Evolutionary conservation across 2,888 invertebrate species (phyloP).

Genomic region (Anarsia innoxiella): DNA sequence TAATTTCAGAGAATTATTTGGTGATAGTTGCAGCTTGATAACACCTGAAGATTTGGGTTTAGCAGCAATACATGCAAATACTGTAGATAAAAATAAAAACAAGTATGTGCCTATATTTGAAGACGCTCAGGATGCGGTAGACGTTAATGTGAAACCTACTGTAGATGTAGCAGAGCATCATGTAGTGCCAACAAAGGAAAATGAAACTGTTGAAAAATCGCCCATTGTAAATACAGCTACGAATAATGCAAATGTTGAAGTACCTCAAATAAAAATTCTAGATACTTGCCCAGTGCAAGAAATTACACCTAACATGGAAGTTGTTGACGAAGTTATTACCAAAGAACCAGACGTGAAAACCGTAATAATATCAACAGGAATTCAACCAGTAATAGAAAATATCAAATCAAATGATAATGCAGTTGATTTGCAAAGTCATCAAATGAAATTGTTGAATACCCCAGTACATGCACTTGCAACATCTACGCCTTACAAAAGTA

Average conservation of each 20-base stretch:
- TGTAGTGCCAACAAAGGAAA: background rate
- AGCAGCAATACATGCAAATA: slow-evolving; percentile 15
- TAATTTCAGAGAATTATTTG: slow-evolving; percentile 57
- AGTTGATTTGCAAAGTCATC: background rate
- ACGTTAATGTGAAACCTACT: slow-evolving; percentile 21
- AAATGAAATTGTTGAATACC: background rate
- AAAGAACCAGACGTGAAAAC: slow-evolving; percentile 37
- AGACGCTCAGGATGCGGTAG: slow-evolving; percentile 50
- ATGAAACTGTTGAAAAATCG: too few relatives aligned
- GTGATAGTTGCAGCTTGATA: slow-evolving; percentile 60
- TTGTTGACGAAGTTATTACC: slow-evolving; percentile 9
- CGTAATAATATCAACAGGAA: slow-evolving; percentile 47
- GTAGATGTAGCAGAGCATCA: background rate
- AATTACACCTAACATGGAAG: slow-evolving; percentile 4
- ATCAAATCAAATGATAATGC: background rate
- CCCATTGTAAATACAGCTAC: too few relatives aligned
- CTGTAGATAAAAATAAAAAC: slow-evolving; percentile 11
- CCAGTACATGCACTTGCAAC: slow-evolving; percentile 40
- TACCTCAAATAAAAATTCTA: background rate
- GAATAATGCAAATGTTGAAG: background rate
- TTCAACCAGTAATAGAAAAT: slow-evolving; percentile 26
- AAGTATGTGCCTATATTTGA: slow-evolving; percentile 43
- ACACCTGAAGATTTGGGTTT: slow-evolving; percentile 60
- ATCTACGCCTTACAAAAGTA: slow-evolving; percentile 49
- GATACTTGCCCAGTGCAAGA: background rate